A percentile compares a stretch with the other conserved stretches of the same genome.
Conservation (phyloP, 2,113 vertebrate species). For the Heteronetta atricapilla region DNA sequence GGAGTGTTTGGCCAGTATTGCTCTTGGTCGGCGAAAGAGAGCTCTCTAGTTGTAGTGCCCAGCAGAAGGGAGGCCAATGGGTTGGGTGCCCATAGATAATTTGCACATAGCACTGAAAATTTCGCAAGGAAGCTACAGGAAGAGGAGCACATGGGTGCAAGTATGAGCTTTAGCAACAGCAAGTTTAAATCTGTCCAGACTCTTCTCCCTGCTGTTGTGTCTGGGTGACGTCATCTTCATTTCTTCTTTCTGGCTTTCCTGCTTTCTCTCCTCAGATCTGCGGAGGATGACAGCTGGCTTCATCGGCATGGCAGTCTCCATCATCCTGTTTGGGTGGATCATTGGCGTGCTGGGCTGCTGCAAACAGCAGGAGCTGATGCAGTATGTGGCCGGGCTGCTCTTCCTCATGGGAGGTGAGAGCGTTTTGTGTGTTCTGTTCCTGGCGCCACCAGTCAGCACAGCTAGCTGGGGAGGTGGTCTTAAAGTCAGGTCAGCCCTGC, state of each 20-base stretch:
- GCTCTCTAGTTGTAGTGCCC: not conserved
- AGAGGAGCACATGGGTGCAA: not conserved
- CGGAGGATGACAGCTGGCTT: slow-evolving; percentile 93
- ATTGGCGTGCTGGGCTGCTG: slow-evolving; percentile 92
- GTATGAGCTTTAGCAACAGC: not conserved
- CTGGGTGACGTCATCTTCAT: not conserved
- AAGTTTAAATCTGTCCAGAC: not conserved
- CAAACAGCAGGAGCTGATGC: slow-evolving; percentile 94
- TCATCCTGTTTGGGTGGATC: slow-evolving; percentile 93
- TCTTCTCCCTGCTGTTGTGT: not conserved
- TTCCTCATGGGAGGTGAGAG: slow-evolving; percentile 94
- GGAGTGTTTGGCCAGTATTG: not conserved
- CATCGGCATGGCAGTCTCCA: slow-evolving; percentile 93
- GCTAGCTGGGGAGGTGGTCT: not conserved
- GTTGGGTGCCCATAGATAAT: not conserved
- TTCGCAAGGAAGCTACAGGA: not conserved
- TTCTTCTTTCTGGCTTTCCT: slow-evolving; percentile 14
- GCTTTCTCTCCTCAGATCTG: slow-evolving; percentile 78
- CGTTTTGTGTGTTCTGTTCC: not conserved
- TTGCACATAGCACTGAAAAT: no score
- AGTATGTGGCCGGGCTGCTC: slow-evolving; percentile 93
- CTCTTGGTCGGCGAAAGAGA: not conserved
- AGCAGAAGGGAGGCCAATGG: not conserved
- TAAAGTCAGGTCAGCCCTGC: not conserved
- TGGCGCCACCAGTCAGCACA: not conserved